phyloP scores from a whole-genome alignment of 2,113 vertebrate species.

The Meriones unguiculatus region DNA sequence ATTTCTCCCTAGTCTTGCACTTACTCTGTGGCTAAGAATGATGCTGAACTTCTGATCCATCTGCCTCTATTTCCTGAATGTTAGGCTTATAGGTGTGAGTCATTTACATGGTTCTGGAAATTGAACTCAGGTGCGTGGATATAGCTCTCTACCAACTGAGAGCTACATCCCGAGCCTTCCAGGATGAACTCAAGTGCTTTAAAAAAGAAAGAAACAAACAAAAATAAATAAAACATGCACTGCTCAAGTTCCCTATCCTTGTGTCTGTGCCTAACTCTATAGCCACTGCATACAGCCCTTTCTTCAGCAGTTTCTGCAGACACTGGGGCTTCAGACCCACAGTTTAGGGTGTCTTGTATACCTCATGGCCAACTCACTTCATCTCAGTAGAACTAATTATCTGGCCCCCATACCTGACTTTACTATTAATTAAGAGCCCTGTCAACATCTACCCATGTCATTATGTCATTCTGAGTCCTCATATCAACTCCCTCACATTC shows the following conservation, averaged over 20 bases:
- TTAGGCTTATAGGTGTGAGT: not conserved
- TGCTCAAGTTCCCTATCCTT: not conserved
- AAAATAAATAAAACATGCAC: not conserved
- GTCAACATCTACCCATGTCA: not conserved
- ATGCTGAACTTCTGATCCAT: not conserved
- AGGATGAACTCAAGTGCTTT: not conserved
- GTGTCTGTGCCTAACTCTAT: not conserved
- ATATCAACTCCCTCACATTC: not conserved
- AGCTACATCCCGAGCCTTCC: not conserved
- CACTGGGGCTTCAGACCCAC: not conserved
- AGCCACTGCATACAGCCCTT: not conserved
- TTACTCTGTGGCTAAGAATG: not conserved
- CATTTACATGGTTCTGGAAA: not conserved
- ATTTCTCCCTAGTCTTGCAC: not conserved
- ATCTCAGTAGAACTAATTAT: not conserved
- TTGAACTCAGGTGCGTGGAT: not conserved
- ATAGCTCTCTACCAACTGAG: not conserved
- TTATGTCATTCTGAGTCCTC: not conserved
- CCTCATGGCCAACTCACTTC: not conserved
- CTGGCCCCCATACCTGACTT: not conserved
- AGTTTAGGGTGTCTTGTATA: not conserved
- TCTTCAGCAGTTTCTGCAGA: constrained; percentile 1
- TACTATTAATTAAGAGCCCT: not conserved
- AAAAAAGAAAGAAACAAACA: not conserved
- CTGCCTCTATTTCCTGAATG: not conserved